Evolutionary conservation across 2,113 vertebrate species (phyloP).

Genomic region (Pogona vitticeps): DNA sequence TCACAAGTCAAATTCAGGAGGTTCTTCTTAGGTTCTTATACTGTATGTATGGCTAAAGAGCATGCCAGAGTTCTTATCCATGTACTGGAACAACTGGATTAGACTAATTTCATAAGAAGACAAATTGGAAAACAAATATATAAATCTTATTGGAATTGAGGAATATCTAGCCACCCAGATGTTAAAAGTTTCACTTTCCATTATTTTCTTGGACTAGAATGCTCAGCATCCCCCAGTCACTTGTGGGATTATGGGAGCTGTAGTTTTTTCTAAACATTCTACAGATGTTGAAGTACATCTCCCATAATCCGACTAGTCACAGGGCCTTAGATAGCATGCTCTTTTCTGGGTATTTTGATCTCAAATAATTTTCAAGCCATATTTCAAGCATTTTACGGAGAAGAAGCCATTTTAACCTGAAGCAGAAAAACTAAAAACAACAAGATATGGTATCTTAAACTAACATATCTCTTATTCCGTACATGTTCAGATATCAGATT

Average conservation of each 20-base stretch:
- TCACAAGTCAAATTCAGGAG: too few species aligned
- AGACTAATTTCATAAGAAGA: too few species aligned
- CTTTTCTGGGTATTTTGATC: background rate
- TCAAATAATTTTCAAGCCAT: background rate
- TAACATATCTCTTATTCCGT: too few species aligned
- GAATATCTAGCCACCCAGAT: background rate
- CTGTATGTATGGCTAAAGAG: background rate
- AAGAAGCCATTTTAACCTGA: too few species aligned
- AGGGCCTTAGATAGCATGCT: too few species aligned
- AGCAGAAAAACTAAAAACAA: too few species aligned
- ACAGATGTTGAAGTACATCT: background rate
- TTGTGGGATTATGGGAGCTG: background rate
- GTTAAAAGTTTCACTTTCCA: background rate
- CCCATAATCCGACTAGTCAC: background rate
- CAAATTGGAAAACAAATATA: too few species aligned
- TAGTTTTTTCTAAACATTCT: background rate
- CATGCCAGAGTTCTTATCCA: background rate
- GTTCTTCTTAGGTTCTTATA: background rate
- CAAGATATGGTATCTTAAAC: too few species aligned
- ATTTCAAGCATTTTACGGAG: too few species aligned
- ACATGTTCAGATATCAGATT: too few species aligned
- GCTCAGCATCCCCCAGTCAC: too few species aligned
- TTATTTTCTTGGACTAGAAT: background rate
- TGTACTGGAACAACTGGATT: background rate
- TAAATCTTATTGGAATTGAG: too few species aligned